Base-by-base conservation (phyloP, 1,140 invertebrate genomes). In the Drosophila grimshawi region DNA sequence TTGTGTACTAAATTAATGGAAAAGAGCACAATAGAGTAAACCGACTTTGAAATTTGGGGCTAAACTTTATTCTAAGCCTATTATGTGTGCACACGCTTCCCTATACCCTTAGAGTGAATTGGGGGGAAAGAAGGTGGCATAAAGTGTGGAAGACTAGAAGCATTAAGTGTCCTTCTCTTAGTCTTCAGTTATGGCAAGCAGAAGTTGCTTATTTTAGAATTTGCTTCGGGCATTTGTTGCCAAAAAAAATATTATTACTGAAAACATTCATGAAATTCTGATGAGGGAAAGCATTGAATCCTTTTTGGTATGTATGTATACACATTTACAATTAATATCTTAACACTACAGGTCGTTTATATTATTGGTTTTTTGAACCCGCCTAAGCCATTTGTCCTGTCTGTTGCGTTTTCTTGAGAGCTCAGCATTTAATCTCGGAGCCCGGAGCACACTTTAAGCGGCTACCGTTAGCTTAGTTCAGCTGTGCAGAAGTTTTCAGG, bases 11-110 rank as follows among this genome's bases (percentile, higher is more conserved):
- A 62, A 39, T 29, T 39, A 49, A 30, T 32, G 7, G 19, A 32
- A 45, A 27, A 19, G 70, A 7, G 37, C 37, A 67, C 63, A 67
- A 73, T 67, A 32, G 49, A 45, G 35, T 56, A 64, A 71, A 64
- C 68, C 27, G 55, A 67, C 48, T 61, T 68, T 66, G 64, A 73
- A 73, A 73, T 68, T 68, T 67, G 56, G 48, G 64, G 48, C 27
- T 29, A 10, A 59, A 30, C 30, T 32, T 51, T 29, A 11, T 27
- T 57, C 11, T 8, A 43, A 43, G 39, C 39, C 39, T n/a, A 10
- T 43, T n/a, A 43, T 4, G 10, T n/a, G 39, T 43, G 10, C 29
- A 30, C 29, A 30, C 8, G 5, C 29, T 32, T 51, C 8, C 8
- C 8, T 10, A 41, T 8, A 41, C 8, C 7, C 7, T 3, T 3